Base-by-base conservation (phyloP, 2,113 vertebrate genomes). In the Otus sunia region DNA sequence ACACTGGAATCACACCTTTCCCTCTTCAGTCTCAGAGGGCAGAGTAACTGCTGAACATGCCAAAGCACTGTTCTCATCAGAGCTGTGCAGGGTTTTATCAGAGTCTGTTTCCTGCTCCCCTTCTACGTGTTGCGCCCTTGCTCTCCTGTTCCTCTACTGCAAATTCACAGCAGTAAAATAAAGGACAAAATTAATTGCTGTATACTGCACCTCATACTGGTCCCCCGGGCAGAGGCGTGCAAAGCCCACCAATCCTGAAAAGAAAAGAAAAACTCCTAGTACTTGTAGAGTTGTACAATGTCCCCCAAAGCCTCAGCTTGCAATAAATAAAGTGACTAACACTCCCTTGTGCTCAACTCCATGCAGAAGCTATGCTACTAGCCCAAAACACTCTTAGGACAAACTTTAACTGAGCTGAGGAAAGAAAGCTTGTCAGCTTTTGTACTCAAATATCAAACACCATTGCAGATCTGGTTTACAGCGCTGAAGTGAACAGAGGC, bases 211-310 rank as follows among this genome's bases (percentile, higher is more conserved):
- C 99, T 99, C 99, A 27, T 99, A 99, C 59, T 99, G 99, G 97
- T 99, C 99, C 93, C 99, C 99, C 0, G 99, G 99, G 90, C 99
- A 99, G 73, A 99, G 99, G 11, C 99, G 98, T 43, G 99, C 99
- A 21, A 99, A 99, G 64, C 99, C 99, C 81, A 99, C 99, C 97
- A 99, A 97, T 62, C 99, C 99, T 99, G 97, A 8, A 96, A 97
- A 95, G 88, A 86, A 85, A 98, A 98, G 94, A 84, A 88, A 90
- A 69, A 93, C 2, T 26, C n/a, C 7, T 49, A 68, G 9, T 52
- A 87, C 39, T 23, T 81, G 56, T 1, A 16, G 55, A 75, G 47
- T 45, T 82, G 58, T 17, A 64, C 37, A 49, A 5, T 10, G 8
- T 13, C 34, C 81, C 68, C 52, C 49, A 71, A 10, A 56, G 41